These are phyloP conservation scores for Bibio marci DNA, from an alignment of 2,888 invertebrate genomes.

Conservation along the genomic window DNA sequence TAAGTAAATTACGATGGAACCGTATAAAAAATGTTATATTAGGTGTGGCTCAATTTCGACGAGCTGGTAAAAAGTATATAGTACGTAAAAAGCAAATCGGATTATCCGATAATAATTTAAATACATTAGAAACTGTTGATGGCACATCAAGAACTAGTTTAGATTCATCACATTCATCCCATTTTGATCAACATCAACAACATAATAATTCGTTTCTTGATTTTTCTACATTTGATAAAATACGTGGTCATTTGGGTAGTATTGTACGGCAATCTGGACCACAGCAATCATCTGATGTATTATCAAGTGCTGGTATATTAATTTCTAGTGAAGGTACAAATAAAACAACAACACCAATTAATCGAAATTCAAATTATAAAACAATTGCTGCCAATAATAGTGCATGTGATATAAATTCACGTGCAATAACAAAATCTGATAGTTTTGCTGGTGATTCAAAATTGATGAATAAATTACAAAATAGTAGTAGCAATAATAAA, in stretches of 20 bases:
- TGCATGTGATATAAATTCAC: conserved; percentile 35
- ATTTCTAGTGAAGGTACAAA: conserved; percentile 28
- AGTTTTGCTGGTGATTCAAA: conserved; percentile 69
- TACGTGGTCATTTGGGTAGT: conserved; percentile 41
- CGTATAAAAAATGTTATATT: conserved; percentile 82
- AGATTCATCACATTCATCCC: conserved; percentile 22
- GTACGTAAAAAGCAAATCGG: conserved; percentile 24
- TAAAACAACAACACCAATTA: conserved; percentile 7
- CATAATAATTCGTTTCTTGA: conserved; percentile 20
- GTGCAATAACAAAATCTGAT: conserved; percentile 45
- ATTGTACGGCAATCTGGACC: conserved; percentile 39
- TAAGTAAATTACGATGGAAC: conserved; percentile 74
- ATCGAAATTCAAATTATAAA: conserved; percentile 6
- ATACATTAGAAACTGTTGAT: conserved; percentile 26
- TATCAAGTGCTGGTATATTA: conserved; percentile 35
- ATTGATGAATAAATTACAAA: conserved; percentile 49
- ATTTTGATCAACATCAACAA: conserved; percentile 1
- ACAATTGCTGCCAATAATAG: conserved; percentile 38
- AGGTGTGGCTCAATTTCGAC: conserved; percentile 76
- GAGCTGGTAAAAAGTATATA: conserved; percentile 48
- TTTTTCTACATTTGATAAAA: conserved; percentile 36
- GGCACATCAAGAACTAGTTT: conserved; percentile 29
- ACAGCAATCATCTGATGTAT: conserved; percentile 19
- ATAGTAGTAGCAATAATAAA: not conserved
- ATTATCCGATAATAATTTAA: conserved; percentile 26